Evolutionary conservation across 2,888 invertebrate species (phyloP), one percentile per base, ranked within the genome.

Genomic region (Hybos culiciformis): DNA sequence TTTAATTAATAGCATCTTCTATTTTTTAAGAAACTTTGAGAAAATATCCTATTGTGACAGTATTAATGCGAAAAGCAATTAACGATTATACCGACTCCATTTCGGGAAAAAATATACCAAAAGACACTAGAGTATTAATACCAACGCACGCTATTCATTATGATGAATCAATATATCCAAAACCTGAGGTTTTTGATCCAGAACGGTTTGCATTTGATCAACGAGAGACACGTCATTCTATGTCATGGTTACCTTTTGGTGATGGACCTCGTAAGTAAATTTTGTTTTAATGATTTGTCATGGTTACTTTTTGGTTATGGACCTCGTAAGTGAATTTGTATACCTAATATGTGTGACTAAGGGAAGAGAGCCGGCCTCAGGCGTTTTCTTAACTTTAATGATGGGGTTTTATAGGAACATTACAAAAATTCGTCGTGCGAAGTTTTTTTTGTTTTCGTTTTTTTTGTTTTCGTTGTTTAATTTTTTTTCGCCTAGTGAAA

Each of bases 111-210:
- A 53, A 60, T 3, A 65, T 71, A 45, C 68, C 70, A 40, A 62
- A 68, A 48, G 71, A 68, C 1, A 67, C 67, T 0, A 51, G 64
- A 40, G 58, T 72, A 2, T 61, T 70, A 20, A 62, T 74, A 20
- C 71, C 73, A 2, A 60, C 65, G n/a, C 62, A 66, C 44, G 67
- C 69, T 3, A 68, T 74, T 49, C 74, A 75, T 43, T 68, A 67
- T 59, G 73, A 74, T 48, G 68, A 71, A 0, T 62, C 68, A 4
- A 64, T 71, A 55, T 74, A 70, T 47, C 71, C 72, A 1, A 63
- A 77, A 11, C 77, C 77, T 2, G 64, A 71, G 5, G 67, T 63
- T 34, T 76, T 75, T 44, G 66, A 72, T 37, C 76, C 76, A 0
- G 73, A 75, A 14, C 60, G 75, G 51, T 76, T 75, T 55, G 57